Base-by-base conservation (phyloP, 2,888 invertebrate species). In the Hydropsyche betteni region DNA sequence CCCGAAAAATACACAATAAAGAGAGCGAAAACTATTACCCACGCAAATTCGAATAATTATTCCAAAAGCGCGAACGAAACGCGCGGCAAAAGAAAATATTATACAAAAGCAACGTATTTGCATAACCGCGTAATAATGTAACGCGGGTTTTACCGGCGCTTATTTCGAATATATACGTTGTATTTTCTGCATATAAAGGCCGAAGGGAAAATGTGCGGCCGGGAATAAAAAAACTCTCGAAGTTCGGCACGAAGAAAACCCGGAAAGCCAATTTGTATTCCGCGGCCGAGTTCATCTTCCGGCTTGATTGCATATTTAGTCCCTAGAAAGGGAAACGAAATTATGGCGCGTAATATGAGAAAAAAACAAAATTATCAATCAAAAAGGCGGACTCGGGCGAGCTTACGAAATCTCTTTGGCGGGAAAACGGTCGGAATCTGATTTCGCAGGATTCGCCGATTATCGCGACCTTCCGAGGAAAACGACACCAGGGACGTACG, bases 251-350 rank as follows among this genome's bases (percentile, higher is more conserved):
- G 55, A 55, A 8, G 16, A 55, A 55, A 55, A 55, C 55, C 64
- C 64, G 64, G 64, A 64, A 64, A 64, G 64, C 36, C 64, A 64
- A 64, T 64, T 64, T 64, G 64, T 64, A 64, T 64, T 64, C 64
- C 64, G 64, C 64, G 34, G 64, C 36, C 64, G 64, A 34, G 64
- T 36, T 64, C 64, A 64, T 64, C 64, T 64, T 64, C 34, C 64
- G 64, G 64, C 64, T 64, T 64, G 64, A 64, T 64, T 64, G 64
- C 64, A 64, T 64, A 64, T 64, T 64, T 64, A 64, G 64, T 64
- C 64, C 64, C 64, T 64, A 24, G 64, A 64, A 64, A 64, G 64
- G 36, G 36, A 64, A 64, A 64, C 64, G 64, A 64, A 64, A 64
- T 64, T 64, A 64, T 12, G 64, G 12, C 36, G 64, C 64, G 64